Percentiles rank a stretch among this genome's conserved stretches.
Conservation (phyloP, 2,888 invertebrate species). For the Hyles lineata region DNA sequence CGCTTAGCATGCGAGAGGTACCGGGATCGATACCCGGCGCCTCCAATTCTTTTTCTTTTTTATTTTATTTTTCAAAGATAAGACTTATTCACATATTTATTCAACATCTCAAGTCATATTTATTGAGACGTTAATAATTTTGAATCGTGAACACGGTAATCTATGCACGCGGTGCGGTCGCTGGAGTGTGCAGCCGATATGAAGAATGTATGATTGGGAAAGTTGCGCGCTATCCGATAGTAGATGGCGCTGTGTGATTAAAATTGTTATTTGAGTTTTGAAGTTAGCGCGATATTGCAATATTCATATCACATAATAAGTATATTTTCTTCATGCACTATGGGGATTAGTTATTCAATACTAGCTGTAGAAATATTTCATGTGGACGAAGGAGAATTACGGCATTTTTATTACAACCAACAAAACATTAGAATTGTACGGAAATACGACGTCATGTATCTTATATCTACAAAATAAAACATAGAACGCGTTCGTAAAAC, state of each 20-base stretch:
- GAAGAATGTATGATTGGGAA: slow-evolving; percentile 31
- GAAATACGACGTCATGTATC: too few relatives aligned
- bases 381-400: background rate
- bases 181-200: slow-evolving; percentile 45
- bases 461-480: too few relatives aligned
- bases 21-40: slow-evolving; percentile 85
- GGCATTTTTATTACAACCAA: background rate
- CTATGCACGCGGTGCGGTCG: background rate
- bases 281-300: background rate
- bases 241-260: slow-evolving; percentile 45
- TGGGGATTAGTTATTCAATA: background rate
- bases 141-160: background rate
- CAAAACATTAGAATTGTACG: too few relatives aligned
- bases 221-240: slow-evolving; percentile 45
- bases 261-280: slow-evolving; percentile 19
- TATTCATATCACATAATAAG: background rate
- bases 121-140: slow-evolving; percentile 16
- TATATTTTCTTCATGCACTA: background rate
- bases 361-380: background rate
- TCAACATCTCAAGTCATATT: background rate
- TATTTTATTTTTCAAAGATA: background rate
- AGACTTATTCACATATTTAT: background rate
- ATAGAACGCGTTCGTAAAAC: too few relatives aligned
- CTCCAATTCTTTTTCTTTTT: slow-evolving; percentile 59
- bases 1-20: slow-evolving; percentile 85